A percentile compares a stretch with the other conserved stretches of the same genome.
These are phyloP conservation scores for Homarus americanus DNA, from an alignment of 1,140 invertebrate species.

Conservation along the genomic window DNA sequence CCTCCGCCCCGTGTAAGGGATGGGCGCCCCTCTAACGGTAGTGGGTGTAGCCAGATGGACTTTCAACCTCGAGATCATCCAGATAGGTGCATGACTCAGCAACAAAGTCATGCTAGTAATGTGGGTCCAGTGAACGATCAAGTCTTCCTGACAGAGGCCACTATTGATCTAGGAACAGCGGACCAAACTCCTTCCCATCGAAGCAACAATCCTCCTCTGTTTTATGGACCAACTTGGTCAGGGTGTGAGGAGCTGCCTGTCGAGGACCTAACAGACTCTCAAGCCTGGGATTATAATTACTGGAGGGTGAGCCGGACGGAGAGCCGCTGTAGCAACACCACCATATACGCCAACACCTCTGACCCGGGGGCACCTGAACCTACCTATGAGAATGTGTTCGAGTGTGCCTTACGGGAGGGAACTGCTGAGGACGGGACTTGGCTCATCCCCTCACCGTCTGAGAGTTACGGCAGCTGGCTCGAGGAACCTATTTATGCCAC, in stretches of 20 bases:
- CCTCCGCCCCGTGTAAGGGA: neutral
- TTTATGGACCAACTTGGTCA: neutral
- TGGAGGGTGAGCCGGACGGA: conserved; percentile 23
- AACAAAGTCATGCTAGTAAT: neutral
- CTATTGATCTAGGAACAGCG: neutral
- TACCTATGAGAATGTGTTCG: conserved; percentile 53
- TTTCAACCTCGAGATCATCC: neutral
- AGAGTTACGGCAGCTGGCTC: neutral
- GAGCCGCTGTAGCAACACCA: conserved; percentile 37
- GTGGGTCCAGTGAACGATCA: neutral
- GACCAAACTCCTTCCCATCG: neutral
- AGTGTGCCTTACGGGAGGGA: conserved; percentile 24
- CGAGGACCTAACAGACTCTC: neutral
- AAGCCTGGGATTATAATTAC: conserved; percentile 13
- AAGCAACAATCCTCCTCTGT: neutral
- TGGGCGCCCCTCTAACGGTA: neutral
- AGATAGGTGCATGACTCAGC: neutral
- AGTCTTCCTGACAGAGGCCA: conserved; percentile 6
- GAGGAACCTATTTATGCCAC: conserved; percentile 59
- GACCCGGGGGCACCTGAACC: conserved; percentile 54
- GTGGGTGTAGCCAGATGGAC: neutral
- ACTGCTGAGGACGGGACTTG: neutral
- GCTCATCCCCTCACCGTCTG: neutral
- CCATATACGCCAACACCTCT: conserved; percentile 54
- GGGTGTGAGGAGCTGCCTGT: neutral